Conservation (phyloP, 1,140 invertebrate genomes). For the Muscidifurax raptorellus region DNA sequence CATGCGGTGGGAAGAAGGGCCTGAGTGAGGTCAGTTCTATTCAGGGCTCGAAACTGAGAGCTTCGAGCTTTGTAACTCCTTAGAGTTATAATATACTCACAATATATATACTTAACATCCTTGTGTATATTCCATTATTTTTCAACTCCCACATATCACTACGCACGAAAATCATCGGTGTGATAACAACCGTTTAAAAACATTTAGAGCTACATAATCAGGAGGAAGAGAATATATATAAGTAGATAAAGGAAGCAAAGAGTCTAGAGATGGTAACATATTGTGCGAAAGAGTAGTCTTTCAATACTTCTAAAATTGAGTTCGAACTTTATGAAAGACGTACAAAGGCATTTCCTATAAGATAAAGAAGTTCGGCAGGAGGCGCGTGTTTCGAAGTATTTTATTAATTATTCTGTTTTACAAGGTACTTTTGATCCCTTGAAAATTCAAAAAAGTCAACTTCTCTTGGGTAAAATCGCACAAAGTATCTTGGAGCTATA, state of each 20-base stretch:
- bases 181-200: too few species aligned
- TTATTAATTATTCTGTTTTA: conserved; percentile 45
- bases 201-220: neutral
- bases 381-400: neutral
- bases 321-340: neutral
- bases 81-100: too few species aligned
- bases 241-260: neutral
- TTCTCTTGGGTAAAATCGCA: conserved; percentile 6
- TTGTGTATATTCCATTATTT: too few species aligned
- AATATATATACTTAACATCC: too few species aligned
- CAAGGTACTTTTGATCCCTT: neutral
- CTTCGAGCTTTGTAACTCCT: too few species aligned
- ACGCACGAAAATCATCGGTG: too few species aligned
- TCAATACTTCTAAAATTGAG: neutral
- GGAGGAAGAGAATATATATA: neutral
- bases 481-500: conserved; percentile 23
- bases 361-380: neutral
- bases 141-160: too few species aligned
- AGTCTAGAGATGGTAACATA: neutral
- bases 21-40: too few species aligned
- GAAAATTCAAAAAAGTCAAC: conserved; percentile 11
- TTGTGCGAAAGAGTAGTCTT: neutral
- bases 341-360: neutral
- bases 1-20: too few species aligned
- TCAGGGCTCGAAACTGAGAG: too few species aligned